Percentiles rank a stretch among this genome's conserved stretches.
Evolutionary conservation across 2,888 invertebrate species (phyloP).

Genomic region (Hipparchia sbordonii): DNA sequence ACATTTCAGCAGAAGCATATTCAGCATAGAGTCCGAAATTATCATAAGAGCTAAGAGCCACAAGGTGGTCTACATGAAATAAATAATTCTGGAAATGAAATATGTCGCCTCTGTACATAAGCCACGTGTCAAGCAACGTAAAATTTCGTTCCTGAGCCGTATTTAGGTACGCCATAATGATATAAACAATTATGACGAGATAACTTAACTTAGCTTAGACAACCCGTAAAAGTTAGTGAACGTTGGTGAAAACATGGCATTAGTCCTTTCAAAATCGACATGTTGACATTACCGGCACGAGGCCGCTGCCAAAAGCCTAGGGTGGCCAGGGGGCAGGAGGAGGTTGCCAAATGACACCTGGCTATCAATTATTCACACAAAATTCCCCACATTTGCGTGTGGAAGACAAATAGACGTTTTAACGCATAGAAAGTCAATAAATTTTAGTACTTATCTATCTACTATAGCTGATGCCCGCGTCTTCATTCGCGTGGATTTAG

Average conservation of each 20-base stretch:
- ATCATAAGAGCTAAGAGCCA: too few species aligned
- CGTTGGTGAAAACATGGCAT: too few species aligned
- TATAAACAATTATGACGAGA: neutral
- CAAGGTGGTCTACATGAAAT: too few species aligned
- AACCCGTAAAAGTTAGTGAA: too few species aligned
- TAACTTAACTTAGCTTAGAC: neutral
- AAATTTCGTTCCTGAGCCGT: too few species aligned
- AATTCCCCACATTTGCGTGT: constrained; percentile 81
- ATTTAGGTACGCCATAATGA: too few species aligned
- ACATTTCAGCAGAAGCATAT: too few species aligned
- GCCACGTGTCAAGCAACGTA: too few species aligned
- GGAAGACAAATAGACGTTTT: constrained; percentile 76
- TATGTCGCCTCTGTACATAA: too few species aligned
- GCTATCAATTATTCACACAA: constrained; percentile 80
- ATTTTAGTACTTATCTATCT: constrained; percentile 1
- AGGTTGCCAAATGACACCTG: constrained; percentile 80
- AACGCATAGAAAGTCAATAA: constrained; percentile 53
- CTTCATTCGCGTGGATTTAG: too few species aligned
- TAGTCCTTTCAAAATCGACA: constrained; percentile 29
- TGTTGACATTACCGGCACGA: constrained; percentile 50
- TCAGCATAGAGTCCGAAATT: too few species aligned
- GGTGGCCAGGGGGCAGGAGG: constrained; percentile 52
- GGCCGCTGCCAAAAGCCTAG: constrained; percentile 50
- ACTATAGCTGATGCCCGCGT: neutral
- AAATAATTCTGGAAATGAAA: too few species aligned